Percentiles rank a stretch among this genome's conserved stretches.
Evolutionary conservation across 2,113 vertebrate species (phyloP).

Genomic region (Hassar affinis): DNA sequence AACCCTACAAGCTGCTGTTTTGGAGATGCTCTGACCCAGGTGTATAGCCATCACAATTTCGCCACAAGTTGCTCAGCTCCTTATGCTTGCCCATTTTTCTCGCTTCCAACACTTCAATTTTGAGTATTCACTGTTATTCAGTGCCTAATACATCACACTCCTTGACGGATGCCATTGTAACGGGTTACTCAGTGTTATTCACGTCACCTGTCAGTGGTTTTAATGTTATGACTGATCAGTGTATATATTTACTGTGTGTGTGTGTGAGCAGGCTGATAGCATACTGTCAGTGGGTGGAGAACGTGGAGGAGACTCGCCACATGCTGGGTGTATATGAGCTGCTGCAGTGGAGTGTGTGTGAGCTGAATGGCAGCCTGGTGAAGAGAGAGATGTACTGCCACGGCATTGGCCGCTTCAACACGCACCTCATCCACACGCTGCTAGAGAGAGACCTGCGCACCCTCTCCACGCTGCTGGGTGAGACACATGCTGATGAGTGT

Average conservation of each 20-base stretch:
- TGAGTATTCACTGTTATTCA: too few species aligned
- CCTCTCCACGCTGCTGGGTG: constrained; percentile 90
- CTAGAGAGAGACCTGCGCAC: constrained; percentile 98
- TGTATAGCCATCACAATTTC: too few species aligned
- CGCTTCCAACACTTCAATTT: too few species aligned
- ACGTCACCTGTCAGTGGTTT: not conserved
- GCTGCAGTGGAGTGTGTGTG: constrained; percentile 89
- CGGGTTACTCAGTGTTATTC: too few species aligned
- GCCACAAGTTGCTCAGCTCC: too few species aligned
- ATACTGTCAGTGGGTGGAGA: constrained; percentile 98
- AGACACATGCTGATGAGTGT: not conserved
- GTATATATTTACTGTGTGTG: not conserved
- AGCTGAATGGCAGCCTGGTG: constrained; percentile 90
- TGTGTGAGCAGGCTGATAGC: constrained; percentile 81
- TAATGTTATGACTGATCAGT: too few species aligned
- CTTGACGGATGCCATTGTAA: too few species aligned
- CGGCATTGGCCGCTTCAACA: constrained; percentile 91
- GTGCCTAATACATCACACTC: too few species aligned
- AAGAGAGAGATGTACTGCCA: constrained; percentile 96
- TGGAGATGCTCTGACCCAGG: too few species aligned
- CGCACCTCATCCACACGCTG: constrained; percentile 89
- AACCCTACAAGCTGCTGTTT: too few species aligned
- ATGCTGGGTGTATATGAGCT: constrained; percentile 87
- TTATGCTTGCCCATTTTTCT: too few species aligned
- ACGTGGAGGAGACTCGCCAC: constrained; percentile 89